phyloP scores from a whole-genome alignment of 2,113 vertebrate species.

The Phyllostomus discolor region DNA sequence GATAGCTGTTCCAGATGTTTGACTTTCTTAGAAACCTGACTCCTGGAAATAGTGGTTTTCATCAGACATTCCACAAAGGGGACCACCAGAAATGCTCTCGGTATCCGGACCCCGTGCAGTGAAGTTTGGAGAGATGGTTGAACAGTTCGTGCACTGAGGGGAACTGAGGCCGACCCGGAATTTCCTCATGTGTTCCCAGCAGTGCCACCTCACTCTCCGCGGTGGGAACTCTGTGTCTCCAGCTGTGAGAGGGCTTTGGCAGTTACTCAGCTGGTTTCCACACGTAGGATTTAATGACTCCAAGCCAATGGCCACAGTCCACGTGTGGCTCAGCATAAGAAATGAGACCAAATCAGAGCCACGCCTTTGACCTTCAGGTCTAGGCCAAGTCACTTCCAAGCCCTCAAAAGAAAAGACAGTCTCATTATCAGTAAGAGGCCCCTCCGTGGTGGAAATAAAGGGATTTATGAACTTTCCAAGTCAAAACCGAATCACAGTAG shows the following conservation, averaged over 20 bases:
- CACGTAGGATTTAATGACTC: background rate
- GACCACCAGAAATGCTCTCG: background rate
- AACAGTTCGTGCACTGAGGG: background rate
- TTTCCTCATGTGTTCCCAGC: background rate
- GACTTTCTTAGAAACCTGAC: background rate
- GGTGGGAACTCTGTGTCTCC: background rate
- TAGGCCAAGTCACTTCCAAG: background rate
- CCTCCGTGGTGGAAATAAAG: background rate
- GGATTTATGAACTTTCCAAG: background rate
- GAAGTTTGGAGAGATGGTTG: background rate
- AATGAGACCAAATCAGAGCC: background rate
- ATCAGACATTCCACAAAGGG: background rate
- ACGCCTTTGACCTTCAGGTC: background rate
- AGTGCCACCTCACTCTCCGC: background rate
- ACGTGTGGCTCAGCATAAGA: background rate
- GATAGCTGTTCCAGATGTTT: background rate
- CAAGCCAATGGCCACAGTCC: background rate
- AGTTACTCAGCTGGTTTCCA: background rate
- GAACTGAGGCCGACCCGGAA: background rate
- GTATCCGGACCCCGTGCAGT: background rate
- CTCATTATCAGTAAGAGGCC: background rate
- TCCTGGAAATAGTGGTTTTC: background rate
- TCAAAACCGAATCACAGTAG: background rate
- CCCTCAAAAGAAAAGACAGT: background rate
- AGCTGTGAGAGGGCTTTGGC: background rate